These are phyloP conservation scores for Dryobotodes eremita DNA, from an alignment of 2,888 invertebrate genomes.

Conservation along the genomic window DNA sequence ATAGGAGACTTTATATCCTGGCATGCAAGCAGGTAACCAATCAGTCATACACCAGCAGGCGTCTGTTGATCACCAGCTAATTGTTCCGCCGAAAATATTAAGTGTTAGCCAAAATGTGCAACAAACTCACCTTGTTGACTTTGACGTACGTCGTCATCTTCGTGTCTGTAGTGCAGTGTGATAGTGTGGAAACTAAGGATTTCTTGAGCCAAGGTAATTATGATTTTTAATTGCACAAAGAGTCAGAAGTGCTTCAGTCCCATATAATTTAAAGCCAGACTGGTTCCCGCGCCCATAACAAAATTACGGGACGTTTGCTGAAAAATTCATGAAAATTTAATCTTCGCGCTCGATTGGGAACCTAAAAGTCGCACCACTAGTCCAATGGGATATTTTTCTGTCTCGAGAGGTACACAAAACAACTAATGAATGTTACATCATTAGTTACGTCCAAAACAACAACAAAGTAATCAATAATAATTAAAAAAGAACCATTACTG, in stretches of 20 bases:
- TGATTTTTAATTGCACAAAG: background rate
- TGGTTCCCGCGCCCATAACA: background rate
- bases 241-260: too few relatives aligned
- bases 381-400: background rate
- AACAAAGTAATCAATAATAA: background rate
- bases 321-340: background rate
- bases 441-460: background rate
- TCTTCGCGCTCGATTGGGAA: background rate
- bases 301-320: background rate
- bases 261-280: background rate
- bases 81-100: slow-evolving; percentile 61
- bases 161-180: slow-evolving; percentile 82
- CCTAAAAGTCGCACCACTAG: background rate
- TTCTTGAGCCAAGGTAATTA: slow-evolving; percentile 80
- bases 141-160: slow-evolving; percentile 83
- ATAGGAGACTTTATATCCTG: slow-evolving; percentile 89
- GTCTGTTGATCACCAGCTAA: slow-evolving; percentile 74
- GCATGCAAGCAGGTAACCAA: slow-evolving; percentile 78
- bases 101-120: slow-evolving; percentile 79
- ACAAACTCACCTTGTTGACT: slow-evolving; percentile 82
- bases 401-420: background rate
- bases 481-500: background rate
- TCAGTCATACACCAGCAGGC: slow-evolving; percentile 84
- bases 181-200: slow-evolving; percentile 74
- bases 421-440: slow-evolving; percentile 13